phyloP scores from a whole-genome alignment of 2,113 vertebrate genomes.

The Otus sunia region DNA sequence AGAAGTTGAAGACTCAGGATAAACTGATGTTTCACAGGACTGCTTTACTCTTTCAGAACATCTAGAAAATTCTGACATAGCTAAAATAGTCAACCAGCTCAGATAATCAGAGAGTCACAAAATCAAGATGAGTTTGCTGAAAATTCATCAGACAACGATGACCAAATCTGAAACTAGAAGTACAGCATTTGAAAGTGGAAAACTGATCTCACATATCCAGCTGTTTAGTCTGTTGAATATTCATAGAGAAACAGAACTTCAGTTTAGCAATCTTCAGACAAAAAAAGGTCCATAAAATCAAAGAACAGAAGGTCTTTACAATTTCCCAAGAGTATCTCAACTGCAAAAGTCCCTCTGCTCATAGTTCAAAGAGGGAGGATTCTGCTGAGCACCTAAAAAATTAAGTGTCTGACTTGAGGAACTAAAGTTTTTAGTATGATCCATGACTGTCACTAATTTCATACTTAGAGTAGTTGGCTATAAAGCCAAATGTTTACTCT shows the following conservation, averaged over 20 bases:
- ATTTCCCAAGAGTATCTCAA: not conserved
- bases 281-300: not conserved
- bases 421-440: not conserved
- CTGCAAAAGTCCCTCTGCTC: not conserved
- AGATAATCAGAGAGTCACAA: not conserved
- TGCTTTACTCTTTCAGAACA: not conserved
- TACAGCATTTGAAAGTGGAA: not conserved
- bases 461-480: not conserved
- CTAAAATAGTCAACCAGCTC: not conserved
- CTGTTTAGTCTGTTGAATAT: not conserved
- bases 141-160: not conserved
- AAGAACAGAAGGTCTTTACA: not conserved
- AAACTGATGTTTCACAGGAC: not conserved
- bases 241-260: not conserved
- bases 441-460: not conserved
- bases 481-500: not conserved
- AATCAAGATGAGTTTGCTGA: not conserved
- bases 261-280: not conserved
- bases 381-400: not conserved
- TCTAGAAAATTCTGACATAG: not conserved
- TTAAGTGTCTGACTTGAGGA: not conserved
- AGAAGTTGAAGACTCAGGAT: not conserved
- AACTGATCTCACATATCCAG: not conserved
- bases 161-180: not conserved
- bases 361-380: not conserved